A percentile compares a stretch with the other conserved stretches of the same genome.
These are phyloP conservation scores for Nothobranchius furzeri DNA, from an alignment of 2,113 vertebrate species.

Conservation along the genomic window DNA sequence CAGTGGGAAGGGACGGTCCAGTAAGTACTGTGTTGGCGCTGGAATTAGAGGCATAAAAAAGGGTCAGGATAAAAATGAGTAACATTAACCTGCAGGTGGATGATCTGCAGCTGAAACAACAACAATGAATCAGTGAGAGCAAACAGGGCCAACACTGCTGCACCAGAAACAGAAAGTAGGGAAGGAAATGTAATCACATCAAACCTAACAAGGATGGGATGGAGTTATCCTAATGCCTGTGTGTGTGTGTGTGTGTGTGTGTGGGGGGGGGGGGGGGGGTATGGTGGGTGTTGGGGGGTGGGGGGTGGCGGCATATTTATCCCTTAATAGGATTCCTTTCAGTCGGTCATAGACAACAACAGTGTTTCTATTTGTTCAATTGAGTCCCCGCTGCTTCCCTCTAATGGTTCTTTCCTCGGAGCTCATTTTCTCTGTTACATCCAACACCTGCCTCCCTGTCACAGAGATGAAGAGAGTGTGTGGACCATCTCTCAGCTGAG, in stretches of 20 bases:
- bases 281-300: too few species aligned
- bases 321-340: conserved; percentile 34
- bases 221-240: neutral
- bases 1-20: conserved; percentile 24
- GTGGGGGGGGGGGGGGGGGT: too few species aligned
- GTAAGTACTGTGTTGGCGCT: conserved; percentile 25
- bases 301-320: conserved; percentile 31
- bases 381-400: conserved; percentile 51
- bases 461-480: conserved; percentile 31
- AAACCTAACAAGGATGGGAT: neutral
- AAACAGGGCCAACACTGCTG: neutral
- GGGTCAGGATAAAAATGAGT: conserved; percentile 51
- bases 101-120: conserved; percentile 31
- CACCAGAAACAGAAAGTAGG: neutral
- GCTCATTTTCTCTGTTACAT: conserved; percentile 60
- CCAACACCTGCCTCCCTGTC: conserved; percentile 67
- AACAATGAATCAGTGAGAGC: neutral
- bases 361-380: conserved; percentile 64
- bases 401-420: conserved; percentile 61
- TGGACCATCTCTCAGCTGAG: conserved; percentile 13
- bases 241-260: neutral
- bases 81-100: conserved; percentile 38
- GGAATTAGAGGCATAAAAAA: conserved; percentile 33
- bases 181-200: neutral
- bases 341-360: conserved; percentile 34